Conservation (phyloP, 2,113 vertebrate species). For the Vombatus ursinus region DNA sequence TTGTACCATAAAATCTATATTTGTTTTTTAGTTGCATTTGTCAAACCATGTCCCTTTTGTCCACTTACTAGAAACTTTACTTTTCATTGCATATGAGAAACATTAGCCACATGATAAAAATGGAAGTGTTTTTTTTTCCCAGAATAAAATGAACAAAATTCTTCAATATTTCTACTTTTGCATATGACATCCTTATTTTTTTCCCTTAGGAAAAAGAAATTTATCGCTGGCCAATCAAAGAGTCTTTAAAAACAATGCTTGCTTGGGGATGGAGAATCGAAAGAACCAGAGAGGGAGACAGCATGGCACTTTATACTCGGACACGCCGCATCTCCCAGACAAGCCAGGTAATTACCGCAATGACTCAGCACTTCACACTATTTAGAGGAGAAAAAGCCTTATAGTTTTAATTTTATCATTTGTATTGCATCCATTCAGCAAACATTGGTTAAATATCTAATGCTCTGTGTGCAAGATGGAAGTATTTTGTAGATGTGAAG, state of each 20-base stretch:
- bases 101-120: neutral
- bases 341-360: conserved; percentile 87
- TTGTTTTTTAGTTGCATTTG: neutral
- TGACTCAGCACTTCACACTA: too few species aligned
- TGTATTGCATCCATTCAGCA: neutral
- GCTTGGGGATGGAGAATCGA: conserved; percentile 95
- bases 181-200: neutral
- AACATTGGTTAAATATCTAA: neutral
- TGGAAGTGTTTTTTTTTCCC: neutral
- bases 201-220: conserved; percentile 93
- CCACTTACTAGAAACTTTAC: neutral
- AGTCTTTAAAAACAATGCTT: conserved; percentile 96
- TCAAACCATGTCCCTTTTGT: neutral
- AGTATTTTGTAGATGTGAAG: neutral
- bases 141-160: conserved; percentile 20
- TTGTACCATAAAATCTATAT: accelerated
- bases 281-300: conserved; percentile 92
- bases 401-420: neutral
- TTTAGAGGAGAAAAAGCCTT: neutral
- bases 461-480: neutral
- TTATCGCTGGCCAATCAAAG: conserved; percentile 94
- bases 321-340: conserved; percentile 94
- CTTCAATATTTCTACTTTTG: neutral
- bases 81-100: neutral
- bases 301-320: conserved; percentile 89